A percentile compares a stretch with the other conserved stretches of the same genome.
These are phyloP conservation scores for Steatornis caripensis DNA, from an alignment of 2,113 vertebrate genomes.

Conservation along the genomic window DNA sequence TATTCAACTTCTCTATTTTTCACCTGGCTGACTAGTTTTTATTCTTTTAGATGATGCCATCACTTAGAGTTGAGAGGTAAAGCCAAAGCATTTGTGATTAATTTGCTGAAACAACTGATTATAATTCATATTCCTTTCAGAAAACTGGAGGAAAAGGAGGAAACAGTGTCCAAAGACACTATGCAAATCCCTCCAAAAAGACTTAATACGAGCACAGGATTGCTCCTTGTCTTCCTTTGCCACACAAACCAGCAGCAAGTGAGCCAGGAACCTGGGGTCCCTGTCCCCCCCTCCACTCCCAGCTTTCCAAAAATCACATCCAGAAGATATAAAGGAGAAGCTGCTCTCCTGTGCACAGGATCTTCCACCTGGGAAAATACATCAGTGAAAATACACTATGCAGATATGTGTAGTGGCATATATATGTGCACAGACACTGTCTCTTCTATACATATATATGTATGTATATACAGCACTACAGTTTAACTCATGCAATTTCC, in stretches of 20 bases:
- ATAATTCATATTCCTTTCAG: neutral
- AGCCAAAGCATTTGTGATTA: neutral
- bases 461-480: too few species aligned
- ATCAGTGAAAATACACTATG: neutral
- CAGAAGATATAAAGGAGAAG: neutral
- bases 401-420: neutral
- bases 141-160: neutral
- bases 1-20: neutral
- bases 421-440: neutral
- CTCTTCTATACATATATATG: neutral
- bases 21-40: neutral
- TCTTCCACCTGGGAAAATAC: neutral
- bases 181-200: neutral
- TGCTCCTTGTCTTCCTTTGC: neutral
- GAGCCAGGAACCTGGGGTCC: neutral
- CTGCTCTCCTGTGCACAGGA: neutral
- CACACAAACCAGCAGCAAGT: neutral
- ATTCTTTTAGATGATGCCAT: neutral
- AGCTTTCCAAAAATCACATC: neutral
- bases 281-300: accelerated
- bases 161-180: neutral
- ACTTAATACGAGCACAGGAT: accelerated
- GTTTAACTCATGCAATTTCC: neutral
- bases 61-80: neutral
- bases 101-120: neutral